These are phyloP conservation scores for Lamprotornis superbus DNA, from an alignment of 2,113 vertebrate species.

Conservation along the genomic window DNA sequence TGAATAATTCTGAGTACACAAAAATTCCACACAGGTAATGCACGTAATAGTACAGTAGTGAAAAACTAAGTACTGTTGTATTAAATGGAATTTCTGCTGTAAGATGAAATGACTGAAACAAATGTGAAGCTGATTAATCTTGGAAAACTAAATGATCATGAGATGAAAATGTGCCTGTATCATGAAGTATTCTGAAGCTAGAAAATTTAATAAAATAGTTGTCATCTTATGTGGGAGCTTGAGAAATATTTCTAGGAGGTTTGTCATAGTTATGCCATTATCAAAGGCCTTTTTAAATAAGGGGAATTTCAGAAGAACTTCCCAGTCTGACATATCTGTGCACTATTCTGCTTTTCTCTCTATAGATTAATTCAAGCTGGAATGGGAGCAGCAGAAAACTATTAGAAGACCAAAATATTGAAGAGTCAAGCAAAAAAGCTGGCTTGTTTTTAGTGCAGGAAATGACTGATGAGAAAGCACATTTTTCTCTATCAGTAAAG, in stretches of 20 bases:
- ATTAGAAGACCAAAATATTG: background rate
- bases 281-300: background rate
- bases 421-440: background rate
- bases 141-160: background rate
- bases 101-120: background rate
- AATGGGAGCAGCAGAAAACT: background rate
- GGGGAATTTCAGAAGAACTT: background rate
- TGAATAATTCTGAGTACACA: background rate
- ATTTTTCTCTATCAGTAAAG: background rate
- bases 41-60: background rate
- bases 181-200: background rate
- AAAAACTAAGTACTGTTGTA: background rate
- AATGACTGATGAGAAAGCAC: background rate
- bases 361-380: background rate
- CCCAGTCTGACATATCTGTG: background rate
- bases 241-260: background rate
- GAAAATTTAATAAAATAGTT: background rate
- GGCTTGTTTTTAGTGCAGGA: background rate
- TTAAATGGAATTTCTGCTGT: background rate
- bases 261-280: background rate
- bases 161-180: background rate
- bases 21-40: background rate
- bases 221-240: background rate
- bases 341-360: background rate
- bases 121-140: background rate